phyloP scores from a whole-genome alignment of 2,888 invertebrate genomes.

The Anorthoa munda region DNA sequence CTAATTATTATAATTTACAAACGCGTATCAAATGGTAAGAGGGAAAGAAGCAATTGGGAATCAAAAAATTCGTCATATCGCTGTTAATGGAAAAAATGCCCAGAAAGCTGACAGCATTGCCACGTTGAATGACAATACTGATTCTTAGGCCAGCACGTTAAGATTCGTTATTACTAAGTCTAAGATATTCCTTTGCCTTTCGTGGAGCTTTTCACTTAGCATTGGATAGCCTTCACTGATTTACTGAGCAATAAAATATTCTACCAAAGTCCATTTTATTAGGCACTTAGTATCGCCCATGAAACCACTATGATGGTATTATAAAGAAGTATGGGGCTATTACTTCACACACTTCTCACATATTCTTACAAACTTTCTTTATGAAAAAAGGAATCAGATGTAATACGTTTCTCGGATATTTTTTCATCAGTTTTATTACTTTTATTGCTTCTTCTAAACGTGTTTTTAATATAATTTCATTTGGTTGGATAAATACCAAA shows the following conservation, averaged over 20 bases:
- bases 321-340: conserved; percentile 28
- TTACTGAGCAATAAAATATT: conserved; percentile 42
- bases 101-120: no score
- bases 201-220: conserved; percentile 9
- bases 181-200: neutral
- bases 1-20: no score
- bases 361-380: conserved; percentile 1
- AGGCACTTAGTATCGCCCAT: conserved; percentile 19
- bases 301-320: conserved; percentile 24
- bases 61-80: no score
- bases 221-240: conserved; percentile 17
- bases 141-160: no score
- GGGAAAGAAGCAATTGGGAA: no score
- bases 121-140: no score
- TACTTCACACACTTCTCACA: conserved; percentile 12
- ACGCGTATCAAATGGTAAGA: no score
- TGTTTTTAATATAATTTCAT: conserved; percentile 30
- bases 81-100: no score
- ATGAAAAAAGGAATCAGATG: neutral
- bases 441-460: conserved; percentile 8
- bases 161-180: neutral
- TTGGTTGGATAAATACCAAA: conserved; percentile 23
- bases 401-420: neutral
- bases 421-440: conserved; percentile 27
- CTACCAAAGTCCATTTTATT: conserved; percentile 47